These are phyloP conservation scores for Styela plicata DNA, from an alignment of 23 tunicate genomes.

Conservation along the genomic window DNA sequence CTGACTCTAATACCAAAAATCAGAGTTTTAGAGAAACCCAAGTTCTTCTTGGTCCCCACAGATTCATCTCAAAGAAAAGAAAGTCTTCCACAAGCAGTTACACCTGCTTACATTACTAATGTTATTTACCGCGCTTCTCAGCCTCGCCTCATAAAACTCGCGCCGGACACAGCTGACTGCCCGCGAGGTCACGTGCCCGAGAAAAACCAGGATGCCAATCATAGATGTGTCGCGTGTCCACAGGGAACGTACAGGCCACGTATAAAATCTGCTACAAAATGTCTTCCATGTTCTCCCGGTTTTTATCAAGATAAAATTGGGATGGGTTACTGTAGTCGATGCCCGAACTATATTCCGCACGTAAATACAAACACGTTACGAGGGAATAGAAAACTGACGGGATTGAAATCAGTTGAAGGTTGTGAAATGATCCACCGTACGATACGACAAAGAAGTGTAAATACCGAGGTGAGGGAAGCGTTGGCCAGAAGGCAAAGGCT, in stretches of 20 bases:
- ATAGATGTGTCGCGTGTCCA: conserved; percentile 10
- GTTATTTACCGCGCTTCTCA: not conserved
- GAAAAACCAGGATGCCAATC: not conserved
- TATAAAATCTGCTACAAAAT: not conserved
- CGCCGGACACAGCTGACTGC: conserved; percentile 9
- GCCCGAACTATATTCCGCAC: conserved; percentile 5
- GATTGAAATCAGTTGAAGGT: not conserved
- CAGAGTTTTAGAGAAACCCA: not conserved
- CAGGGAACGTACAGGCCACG: conserved; percentile 17
- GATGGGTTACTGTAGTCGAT: conserved; percentile 6
- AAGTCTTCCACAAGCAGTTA: too few species aligned
- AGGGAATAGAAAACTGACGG: not conserved
- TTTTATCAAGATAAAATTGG: conserved; percentile 20
- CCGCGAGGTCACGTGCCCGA: conserved; percentile 15
- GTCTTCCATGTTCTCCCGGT: conserved; percentile 26
- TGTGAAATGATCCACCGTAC: not conserved
- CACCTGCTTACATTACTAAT: not conserved
- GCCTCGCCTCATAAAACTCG: not conserved
- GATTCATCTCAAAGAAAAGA: not conserved
- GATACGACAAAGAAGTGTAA: not conserved
- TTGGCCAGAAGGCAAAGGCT: not conserved
- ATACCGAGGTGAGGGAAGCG: not conserved
- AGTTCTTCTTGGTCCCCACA: conserved; percentile 6
- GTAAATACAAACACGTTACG: not conserved
- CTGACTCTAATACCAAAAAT: not conserved